These are phyloP conservation scores for Colletes gigas DNA, from an alignment of 1,140 invertebrate genomes.

Conservation along the genomic window DNA sequence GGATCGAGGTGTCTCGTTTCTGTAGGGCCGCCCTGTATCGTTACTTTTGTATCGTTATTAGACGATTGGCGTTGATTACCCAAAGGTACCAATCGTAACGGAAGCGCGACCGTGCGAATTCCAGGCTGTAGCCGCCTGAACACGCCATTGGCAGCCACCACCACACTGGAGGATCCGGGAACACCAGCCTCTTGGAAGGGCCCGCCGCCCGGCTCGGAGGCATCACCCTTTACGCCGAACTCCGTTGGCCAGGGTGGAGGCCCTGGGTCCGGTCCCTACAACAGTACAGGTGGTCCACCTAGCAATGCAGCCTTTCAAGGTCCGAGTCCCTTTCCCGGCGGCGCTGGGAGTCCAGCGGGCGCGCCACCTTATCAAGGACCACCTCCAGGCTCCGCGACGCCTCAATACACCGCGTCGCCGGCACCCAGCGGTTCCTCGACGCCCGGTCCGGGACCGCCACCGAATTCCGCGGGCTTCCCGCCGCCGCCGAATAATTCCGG, in stretches of 20 bases:
- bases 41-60: neutral
- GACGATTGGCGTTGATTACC: neutral
- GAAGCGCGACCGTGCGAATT: neutral
- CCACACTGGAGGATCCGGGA: slow-evolving; percentile 86
- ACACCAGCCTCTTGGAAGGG: slow-evolving; percentile 85
- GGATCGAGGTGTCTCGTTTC: neutral
- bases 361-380: slow-evolving; percentile 85
- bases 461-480: slow-evolving; percentile 84
- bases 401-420: slow-evolving; percentile 88
- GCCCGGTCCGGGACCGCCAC: slow-evolving; percentile 84
- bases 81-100: neutral
- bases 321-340: slow-evolving; percentile 84
- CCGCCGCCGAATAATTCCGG: slow-evolving; percentile 84
- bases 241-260: slow-evolving; percentile 79
- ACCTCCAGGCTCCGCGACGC: slow-evolving; percentile 86
- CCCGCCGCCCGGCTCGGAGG: slow-evolving; percentile 84
- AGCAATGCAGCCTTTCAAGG: slow-evolving; percentile 83
- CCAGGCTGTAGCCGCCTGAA: slow-evolving; percentile 85
- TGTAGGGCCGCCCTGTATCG: neutral
- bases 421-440: slow-evolving; percentile 89
- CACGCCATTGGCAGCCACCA: slow-evolving; percentile 84
- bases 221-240: slow-evolving; percentile 83
- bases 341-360: slow-evolving; percentile 85
- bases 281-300: slow-evolving; percentile 82
- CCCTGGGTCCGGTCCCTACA: slow-evolving; percentile 76